Percentiles rank a stretch among this genome's conserved stretches.
Conservation (phyloP, 2,797 vertebrate genomes). For the Sebastes vulpes region DNA sequence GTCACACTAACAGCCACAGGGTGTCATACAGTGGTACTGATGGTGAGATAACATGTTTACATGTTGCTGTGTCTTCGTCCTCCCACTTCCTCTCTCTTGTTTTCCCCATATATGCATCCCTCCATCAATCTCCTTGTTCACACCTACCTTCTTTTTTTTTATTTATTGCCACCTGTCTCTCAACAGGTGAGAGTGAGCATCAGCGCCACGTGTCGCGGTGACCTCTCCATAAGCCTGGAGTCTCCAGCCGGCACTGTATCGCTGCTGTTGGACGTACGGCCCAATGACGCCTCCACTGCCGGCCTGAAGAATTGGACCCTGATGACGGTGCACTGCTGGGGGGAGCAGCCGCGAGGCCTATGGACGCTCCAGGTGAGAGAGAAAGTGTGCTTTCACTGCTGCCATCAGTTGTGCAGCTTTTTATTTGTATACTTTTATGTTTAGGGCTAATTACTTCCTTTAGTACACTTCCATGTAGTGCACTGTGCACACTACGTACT, state of each 20-base stretch:
- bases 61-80: not conserved
- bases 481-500: too few relatives aligned
- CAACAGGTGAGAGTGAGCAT: constrained; percentile 75
- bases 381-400: not conserved
- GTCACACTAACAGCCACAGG: not conserved
- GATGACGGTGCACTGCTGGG: constrained; percentile 68
- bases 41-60: not conserved
- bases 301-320: constrained; percentile 68
- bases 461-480: too few relatives aligned
- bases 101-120: not conserved
- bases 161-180: constrained; percentile 25
- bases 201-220: constrained; percentile 72
- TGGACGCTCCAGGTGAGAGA: constrained; percentile 64
- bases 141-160: not conserved
- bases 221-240: constrained; percentile 72
- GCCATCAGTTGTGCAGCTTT: not conserved
- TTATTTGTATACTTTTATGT: not conserved
- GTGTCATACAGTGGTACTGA: not conserved
- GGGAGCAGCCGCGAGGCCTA: constrained; percentile 52
- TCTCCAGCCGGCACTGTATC: constrained; percentile 71
- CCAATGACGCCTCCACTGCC: constrained; percentile 59
- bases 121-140: not conserved
- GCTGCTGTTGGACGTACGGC: constrained; percentile 69
- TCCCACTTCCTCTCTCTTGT: not conserved
- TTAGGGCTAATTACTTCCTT: too few relatives aligned